These are phyloP conservation scores for Trachemys scripta DNA, from an alignment of 2,113 vertebrate species.

Conservation along the genomic window DNA sequence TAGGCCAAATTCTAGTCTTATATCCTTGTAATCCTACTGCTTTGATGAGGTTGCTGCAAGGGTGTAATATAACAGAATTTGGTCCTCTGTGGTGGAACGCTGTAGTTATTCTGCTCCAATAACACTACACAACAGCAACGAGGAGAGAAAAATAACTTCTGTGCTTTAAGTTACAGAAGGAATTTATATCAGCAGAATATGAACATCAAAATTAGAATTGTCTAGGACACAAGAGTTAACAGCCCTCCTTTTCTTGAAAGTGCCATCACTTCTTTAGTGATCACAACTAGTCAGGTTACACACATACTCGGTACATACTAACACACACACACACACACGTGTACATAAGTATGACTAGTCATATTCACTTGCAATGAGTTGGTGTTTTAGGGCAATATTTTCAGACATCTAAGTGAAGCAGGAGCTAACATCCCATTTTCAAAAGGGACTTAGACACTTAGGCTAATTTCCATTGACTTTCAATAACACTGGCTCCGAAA, in stretches of 20 bases:
- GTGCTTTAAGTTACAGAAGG: neutral
- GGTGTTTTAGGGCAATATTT: neutral
- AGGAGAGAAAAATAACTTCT: neutral
- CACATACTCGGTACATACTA: no score
- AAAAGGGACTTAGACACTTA: neutral
- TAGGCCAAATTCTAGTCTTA: neutral
- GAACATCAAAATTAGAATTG: neutral
- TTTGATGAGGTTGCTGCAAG: neutral
- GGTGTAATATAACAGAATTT: neutral
- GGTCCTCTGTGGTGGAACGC: accelerated
- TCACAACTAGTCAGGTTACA: neutral
- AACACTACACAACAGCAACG: neutral
- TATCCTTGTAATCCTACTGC: neutral
- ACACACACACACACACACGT: no score
- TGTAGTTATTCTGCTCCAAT: neutral
- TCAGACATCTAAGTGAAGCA: neutral
- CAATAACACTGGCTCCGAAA: neutral
- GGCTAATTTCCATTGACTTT: neutral
- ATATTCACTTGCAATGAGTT: neutral
- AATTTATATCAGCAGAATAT: neutral
- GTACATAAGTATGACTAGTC: neutral
- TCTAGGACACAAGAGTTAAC: neutral
- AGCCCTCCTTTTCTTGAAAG: neutral
- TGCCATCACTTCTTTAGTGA: neutral
- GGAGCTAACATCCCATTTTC: neutral